Base-by-base conservation (phyloP, 2,888 invertebrate genomes). In the Anticlea derivata region DNA sequence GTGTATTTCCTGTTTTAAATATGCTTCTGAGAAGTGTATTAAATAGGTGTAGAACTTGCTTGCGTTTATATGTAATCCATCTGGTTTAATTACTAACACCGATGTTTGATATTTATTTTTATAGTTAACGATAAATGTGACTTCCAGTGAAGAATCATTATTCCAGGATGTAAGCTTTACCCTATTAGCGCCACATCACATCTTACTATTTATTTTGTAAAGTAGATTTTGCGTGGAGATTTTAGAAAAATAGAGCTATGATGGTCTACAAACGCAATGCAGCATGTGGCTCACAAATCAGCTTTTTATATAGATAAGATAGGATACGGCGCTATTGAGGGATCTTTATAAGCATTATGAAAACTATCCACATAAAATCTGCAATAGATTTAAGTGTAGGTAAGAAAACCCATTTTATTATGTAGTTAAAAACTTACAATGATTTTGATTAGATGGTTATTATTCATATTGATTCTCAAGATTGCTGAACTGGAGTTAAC, bases 1-100 rank as follows among this genome's bases (percentile, higher is more conserved):
- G 58, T 60, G 53, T 63, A 54, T 50, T 46, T 47, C 46, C 39
- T 48, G 13, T 45, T 31, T 22, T 38, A 26, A 40, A 68, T 72
- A 65, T 65, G 63, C 86, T 87, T 86, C 86, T 81, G 58, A 77
- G 86, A 87, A 87, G 85, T 63, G 72, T 75, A 72, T 68, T 61
- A 55, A 53, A 74, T 70, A 68, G 77, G 71, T 78, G 75, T 76
- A 80, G 77, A 78, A 61, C 59, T 58, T 44, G 55, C 57, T 59
- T 43, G 31, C 23, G 29, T 13, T 47, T 30, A 11, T 20, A 58
- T 54, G 33, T 63, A 54, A 52, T 56, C 47, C 26, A 51, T 37
- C 20, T 39, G 20, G 37, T 33, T 22, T 49, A 50, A 33, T 27
- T 11, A 40, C 44, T 48, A 53, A 44, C 43, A 33, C 11, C 7